Conservation (phyloP, 2,888 invertebrate genomes). For the Dicycla oo region DNA sequence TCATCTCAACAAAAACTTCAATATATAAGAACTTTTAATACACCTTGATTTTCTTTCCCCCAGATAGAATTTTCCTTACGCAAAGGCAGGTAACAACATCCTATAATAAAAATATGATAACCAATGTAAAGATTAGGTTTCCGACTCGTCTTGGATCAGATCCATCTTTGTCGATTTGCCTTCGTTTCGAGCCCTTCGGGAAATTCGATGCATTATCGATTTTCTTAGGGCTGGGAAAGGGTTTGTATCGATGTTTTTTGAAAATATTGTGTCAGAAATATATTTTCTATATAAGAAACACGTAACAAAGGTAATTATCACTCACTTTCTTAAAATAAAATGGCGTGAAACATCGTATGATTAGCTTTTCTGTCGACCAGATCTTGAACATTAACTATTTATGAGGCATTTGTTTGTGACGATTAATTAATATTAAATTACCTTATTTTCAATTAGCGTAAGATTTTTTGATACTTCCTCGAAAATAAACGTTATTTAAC, state of each 20-base stretch:
- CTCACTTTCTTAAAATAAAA: neutral
- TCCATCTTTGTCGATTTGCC: slow-evolving; percentile 72
- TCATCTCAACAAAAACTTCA: neutral
- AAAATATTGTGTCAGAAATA: rapidly evolving
- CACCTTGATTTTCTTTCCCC: slow-evolving; percentile 26
- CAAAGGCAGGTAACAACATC: slow-evolving; percentile 14
- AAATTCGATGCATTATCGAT: slow-evolving; percentile 80
- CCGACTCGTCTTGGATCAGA: slow-evolving; percentile 70
- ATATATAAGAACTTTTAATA: slow-evolving; percentile 1
- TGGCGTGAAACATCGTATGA: neutral
- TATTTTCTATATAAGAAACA: no score
- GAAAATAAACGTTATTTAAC: neutral
- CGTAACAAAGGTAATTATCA: neutral
- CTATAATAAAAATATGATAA: slow-evolving; percentile 57
- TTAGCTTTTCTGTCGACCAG: neutral
- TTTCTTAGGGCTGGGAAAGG: slow-evolving; percentile 24
- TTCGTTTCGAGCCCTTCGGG: slow-evolving; percentile 74
- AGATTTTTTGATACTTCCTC: neutral
- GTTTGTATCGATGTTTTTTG: slow-evolving; percentile 34
- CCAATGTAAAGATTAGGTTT: slow-evolving; percentile 61
- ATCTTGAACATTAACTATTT: neutral
- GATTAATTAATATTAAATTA: neutral
- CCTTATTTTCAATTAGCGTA: neutral
- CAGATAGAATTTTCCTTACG: slow-evolving; percentile 3
- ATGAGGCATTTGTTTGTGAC: neutral